Conservation (phyloP, 2,888 invertebrate genomes). For the Phragmatobia fuliginosa region DNA sequence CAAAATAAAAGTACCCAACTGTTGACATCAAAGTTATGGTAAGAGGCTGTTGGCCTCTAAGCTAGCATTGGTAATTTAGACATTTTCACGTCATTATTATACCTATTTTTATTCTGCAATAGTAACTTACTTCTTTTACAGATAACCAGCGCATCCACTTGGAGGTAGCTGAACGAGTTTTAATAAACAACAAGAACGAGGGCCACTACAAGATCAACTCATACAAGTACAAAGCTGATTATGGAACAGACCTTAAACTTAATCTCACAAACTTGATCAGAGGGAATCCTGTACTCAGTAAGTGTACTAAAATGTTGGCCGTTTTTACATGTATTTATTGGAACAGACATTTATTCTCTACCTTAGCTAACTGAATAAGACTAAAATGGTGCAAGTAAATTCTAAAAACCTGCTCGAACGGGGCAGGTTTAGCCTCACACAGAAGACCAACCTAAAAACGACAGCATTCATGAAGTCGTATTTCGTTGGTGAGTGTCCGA, state of each 20-base stretch:
- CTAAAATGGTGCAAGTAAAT: too few relatives aligned
- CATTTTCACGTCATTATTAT: too few relatives aligned
- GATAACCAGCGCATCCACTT: slow-evolving; percentile 79
- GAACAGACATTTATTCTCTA: neutral
- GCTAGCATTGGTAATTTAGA: too few relatives aligned
- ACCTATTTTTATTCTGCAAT: neutral
- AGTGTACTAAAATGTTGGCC: slow-evolving; percentile 46
- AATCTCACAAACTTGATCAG: slow-evolving; percentile 80
- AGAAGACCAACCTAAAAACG: too few relatives aligned
- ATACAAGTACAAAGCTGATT: slow-evolving; percentile 83
- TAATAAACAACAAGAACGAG: slow-evolving; percentile 70
- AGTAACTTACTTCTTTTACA: slow-evolving; percentile 40
- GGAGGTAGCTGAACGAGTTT: slow-evolving; percentile 77
- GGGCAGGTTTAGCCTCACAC: too few relatives aligned
- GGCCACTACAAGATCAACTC: slow-evolving; percentile 84
- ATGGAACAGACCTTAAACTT: slow-evolving; percentile 78
- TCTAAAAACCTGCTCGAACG: too few relatives aligned
- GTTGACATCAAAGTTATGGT: neutral
- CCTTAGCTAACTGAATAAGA: neutral
- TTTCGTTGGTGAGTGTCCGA: too few relatives aligned
- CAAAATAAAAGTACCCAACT: too few relatives aligned
- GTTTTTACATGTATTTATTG: neutral
- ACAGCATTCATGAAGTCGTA: too few relatives aligned
- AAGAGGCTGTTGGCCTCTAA: too few relatives aligned
- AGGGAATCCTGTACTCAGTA: slow-evolving; percentile 80